Conservation (phyloP, 2,797 vertebrate species). For the Anguilla pacifica region DNA sequence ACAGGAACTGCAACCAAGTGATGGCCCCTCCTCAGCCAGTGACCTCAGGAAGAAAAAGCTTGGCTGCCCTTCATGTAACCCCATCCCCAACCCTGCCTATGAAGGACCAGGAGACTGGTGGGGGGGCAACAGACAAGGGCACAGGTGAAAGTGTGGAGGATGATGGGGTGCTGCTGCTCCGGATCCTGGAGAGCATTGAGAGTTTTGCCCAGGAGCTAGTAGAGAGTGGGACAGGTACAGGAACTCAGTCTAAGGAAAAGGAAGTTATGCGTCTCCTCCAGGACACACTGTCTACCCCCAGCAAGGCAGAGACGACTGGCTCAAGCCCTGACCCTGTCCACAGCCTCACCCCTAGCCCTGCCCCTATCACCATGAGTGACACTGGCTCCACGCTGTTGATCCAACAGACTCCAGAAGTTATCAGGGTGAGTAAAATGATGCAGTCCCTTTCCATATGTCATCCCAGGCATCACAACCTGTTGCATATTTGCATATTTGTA, state of each 20-base stretch:
- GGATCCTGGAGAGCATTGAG: constrained; percentile 96
- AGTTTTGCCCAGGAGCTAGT: constrained; percentile 97
- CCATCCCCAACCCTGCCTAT: constrained; percentile 61
- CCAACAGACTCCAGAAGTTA: constrained; percentile 91
- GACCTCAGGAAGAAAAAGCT: constrained; percentile 67
- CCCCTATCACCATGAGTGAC: constrained; percentile 66
- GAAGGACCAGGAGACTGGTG: constrained; percentile 37
- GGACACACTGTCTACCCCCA: constrained; percentile 82
- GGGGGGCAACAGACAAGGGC: constrained; percentile 63
- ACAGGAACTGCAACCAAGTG: constrained; percentile 61
- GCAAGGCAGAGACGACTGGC: constrained; percentile 59
- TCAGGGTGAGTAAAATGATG: constrained; percentile 82
- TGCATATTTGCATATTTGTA: neutral
- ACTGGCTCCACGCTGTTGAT: constrained; percentile 80
- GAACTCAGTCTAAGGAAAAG: constrained; percentile 86
- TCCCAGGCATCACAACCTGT: neutral
- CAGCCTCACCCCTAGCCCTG: constrained; percentile 37
- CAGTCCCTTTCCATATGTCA: neutral
- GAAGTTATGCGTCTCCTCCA: constrained; percentile 98
- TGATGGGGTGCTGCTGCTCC: constrained; percentile 86
- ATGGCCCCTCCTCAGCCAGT: constrained; percentile 54
- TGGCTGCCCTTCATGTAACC: constrained; percentile 54
- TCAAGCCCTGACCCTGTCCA: constrained; percentile 10
- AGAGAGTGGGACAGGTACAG: constrained; percentile 87
- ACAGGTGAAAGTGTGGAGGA: constrained; percentile 80